These are phyloP conservation scores for Vanacampus margaritifer DNA, from an alignment of 2,113 vertebrate genomes.

Conservation along the genomic window DNA sequence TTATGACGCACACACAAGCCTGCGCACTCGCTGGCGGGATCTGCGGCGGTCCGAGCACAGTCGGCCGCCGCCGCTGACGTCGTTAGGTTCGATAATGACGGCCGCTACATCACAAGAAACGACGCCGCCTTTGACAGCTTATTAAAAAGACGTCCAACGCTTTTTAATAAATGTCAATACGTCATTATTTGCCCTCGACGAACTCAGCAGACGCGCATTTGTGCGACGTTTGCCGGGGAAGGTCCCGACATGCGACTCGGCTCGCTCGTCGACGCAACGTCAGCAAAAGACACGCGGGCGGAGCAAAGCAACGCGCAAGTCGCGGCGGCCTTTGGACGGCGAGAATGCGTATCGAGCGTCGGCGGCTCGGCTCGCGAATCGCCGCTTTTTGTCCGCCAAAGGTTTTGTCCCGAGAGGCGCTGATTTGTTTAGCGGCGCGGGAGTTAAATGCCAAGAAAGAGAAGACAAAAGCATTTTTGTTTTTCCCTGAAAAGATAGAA, in stretches of 20 bases:
- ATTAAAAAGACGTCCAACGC: not conserved
- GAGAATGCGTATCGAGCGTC: not conserved
- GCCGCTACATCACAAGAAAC: not conserved
- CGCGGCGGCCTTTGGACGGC: not conserved
- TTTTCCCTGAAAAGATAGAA: not conserved
- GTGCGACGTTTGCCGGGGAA: too few species aligned
- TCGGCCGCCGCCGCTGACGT: not conserved
- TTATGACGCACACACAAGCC: conserved; percentile 20
- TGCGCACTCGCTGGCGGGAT: not conserved
- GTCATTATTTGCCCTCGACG: not conserved
- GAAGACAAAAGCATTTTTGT: not conserved
- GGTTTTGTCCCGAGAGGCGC: conserved; percentile 23
- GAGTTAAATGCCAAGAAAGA: conserved; percentile 4
- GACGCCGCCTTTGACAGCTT: not conserved
- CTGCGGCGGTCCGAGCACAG: not conserved
- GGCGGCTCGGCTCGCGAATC: not conserved
- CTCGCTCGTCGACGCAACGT: too few species aligned
- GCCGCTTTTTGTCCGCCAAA: conserved; percentile 7
- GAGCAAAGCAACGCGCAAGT: too few species aligned
- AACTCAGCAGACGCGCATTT: conserved; percentile 2
- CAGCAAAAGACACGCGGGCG: too few species aligned
- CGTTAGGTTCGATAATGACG: not conserved
- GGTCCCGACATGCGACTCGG: too few species aligned
- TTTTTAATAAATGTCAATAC: not conserved
- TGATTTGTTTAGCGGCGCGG: conserved; percentile 5